Evolutionary conservation across 2,888 invertebrate genomes (phyloP).

Genomic region (Lottia gigantea): DNA sequence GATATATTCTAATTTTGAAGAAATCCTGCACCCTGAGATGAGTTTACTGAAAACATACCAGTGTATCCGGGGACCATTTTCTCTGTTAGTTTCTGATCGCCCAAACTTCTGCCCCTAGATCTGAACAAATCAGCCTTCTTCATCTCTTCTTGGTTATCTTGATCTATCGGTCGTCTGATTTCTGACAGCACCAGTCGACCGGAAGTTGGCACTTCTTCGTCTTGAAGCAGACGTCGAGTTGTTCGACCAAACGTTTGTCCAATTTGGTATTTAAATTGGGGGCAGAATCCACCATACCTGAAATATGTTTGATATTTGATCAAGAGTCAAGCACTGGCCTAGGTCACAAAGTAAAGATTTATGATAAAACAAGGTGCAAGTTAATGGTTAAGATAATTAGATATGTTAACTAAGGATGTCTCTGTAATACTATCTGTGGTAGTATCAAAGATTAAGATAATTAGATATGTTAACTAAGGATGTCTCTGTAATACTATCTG

Average conservation of each 20-base stretch:
- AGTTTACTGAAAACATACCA: constrained; percentile 32
- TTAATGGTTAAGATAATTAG: no score
- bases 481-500: no score
- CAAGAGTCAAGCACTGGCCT: no score
- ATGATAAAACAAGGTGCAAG: no score
- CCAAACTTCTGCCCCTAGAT: constrained; percentile 53
- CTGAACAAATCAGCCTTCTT: constrained; percentile 34
- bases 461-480: no score
- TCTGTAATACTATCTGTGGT: no score
- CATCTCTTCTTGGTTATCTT: constrained; percentile 20
- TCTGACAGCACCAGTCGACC: constrained; percentile 52
- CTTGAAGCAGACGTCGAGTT: constrained; percentile 46
- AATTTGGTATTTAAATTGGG: constrained; percentile 61
- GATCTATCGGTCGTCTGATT: constrained; percentile 32
- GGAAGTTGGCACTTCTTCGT: constrained; percentile 51
- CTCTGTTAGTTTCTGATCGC: constrained; percentile 56
- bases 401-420: no score
- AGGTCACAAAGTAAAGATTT: no score
- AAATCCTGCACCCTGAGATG: no score
- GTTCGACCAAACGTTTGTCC: constrained; percentile 61
- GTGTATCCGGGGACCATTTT: constrained; percentile 62
- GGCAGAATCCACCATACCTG: constrained; percentile 62
- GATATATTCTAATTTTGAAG: no score
- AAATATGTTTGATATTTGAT: constrained; percentile 4
- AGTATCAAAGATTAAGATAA: no score